Conservation (phyloP, 2,888 invertebrate genomes). For the Patella caerulea region DNA sequence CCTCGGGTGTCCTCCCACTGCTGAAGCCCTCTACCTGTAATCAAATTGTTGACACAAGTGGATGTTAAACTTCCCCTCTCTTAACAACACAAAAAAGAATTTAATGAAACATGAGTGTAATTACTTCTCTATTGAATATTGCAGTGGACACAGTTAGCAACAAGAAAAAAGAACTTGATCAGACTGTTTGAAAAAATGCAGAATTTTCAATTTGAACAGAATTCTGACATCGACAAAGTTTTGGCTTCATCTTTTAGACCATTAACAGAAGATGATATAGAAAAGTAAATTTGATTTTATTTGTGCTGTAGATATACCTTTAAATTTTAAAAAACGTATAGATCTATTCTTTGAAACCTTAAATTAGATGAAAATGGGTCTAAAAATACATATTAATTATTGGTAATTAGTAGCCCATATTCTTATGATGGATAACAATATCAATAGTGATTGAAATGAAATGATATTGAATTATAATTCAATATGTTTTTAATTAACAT, state of each 20-base stretch:
- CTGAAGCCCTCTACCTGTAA: too few relatives aligned
- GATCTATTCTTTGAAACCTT: too few relatives aligned
- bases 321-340: neutral
- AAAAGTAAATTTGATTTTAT: slow-evolving; percentile 51
- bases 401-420: neutral
- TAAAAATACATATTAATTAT: neutral
- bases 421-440: too few relatives aligned
- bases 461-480: too few relatives aligned
- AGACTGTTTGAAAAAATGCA: slow-evolving; percentile 92
- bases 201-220: slow-evolving; percentile 86
- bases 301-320: neutral
- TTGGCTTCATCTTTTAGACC: slow-evolving; percentile 86
- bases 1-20: too few relatives aligned
- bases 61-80: too few relatives aligned
- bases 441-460: too few relatives aligned
- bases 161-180: slow-evolving; percentile 86
- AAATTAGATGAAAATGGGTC: too few relatives aligned
- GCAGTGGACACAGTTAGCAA: slow-evolving; percentile 81
- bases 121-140: slow-evolving; percentile 18
- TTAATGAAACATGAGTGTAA: neutral
- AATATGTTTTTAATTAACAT: too few relatives aligned
- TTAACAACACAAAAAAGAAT: too few relatives aligned
- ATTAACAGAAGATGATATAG: slow-evolving; percentile 85
- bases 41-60: too few relatives aligned
- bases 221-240: slow-evolving; percentile 86